Conservation (phyloP, 2,888 invertebrate species). For the Melanchra persicariae region DNA sequence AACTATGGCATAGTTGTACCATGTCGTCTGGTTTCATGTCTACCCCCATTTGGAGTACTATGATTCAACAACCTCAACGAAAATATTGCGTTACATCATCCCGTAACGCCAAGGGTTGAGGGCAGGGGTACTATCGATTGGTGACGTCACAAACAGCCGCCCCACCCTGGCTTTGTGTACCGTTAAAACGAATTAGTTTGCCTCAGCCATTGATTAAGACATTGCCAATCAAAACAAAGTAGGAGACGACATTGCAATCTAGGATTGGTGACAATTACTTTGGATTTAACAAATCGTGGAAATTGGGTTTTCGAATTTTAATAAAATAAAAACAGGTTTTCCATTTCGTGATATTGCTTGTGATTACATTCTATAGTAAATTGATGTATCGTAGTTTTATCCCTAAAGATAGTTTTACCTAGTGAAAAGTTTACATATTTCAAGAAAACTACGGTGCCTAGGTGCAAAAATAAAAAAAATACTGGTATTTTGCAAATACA, state of each 20-base stretch:
- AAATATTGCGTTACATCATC: constrained; percentile 76
- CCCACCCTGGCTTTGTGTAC: constrained; percentile 61
- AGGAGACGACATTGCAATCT: constrained; percentile 3
- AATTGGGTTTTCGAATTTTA: too few species aligned
- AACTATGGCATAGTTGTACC: constrained; percentile 30
- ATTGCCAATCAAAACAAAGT: constrained; percentile 27
- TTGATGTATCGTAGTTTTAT: neutral
- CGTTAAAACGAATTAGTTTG: constrained; percentile 38
- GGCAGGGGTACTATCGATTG: constrained; percentile 71
- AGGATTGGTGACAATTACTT: neutral
- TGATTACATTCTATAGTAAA: too few species aligned
- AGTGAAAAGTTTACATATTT: neutral
- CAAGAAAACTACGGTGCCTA: neutral
- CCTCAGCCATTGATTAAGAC: constrained; percentile 28
- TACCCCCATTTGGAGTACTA: constrained; percentile 58
- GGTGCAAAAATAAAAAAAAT: too few species aligned
- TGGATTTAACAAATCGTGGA: neutral
- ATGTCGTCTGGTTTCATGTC: constrained; percentile 61
- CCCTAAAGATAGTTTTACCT: neutral
- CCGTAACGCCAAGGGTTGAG: constrained; percentile 64
- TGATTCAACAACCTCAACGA: constrained; percentile 62
- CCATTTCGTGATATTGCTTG: too few species aligned
- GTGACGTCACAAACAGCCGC: constrained; percentile 75
- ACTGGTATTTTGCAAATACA: too few species aligned
- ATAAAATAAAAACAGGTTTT: too few species aligned